Conservation (phyloP, 2,113 vertebrate species). For the Poeciliopsis prolifica region DNA sequence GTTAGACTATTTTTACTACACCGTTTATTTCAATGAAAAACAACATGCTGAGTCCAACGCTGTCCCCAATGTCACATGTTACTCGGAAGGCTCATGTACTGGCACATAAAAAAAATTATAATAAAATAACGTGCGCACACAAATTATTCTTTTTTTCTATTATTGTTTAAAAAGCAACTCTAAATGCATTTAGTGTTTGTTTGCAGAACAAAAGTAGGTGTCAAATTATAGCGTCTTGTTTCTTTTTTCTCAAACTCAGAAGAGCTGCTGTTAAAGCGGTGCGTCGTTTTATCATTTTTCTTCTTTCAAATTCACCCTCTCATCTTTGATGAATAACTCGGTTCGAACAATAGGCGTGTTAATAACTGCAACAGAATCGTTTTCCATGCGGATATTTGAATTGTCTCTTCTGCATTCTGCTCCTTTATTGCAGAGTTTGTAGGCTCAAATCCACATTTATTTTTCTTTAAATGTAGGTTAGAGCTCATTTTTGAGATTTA, state of each 20-base stretch:
- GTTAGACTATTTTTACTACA: not conserved
- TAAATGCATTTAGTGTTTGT: too few relatives aligned
- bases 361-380: not conserved
- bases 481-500: not conserved
- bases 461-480: not conserved
- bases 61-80: not conserved
- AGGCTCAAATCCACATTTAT: not conserved
- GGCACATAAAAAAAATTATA: not conserved
- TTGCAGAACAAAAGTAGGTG: not conserved
- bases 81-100: not conserved
- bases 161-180: not conserved
- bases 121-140: not conserved
- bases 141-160: not conserved
- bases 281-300: not conserved
- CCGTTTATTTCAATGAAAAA: not conserved
- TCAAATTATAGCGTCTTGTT: not conserved
- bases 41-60: not conserved
- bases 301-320: not conserved
- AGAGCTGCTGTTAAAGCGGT: not conserved
- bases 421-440: not conserved
- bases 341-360: not conserved
- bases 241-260: not conserved
- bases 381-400: too few relatives aligned
- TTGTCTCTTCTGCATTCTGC: too few relatives aligned
- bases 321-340: not conserved